phyloP scores from a whole-genome alignment of 92 coral and sea anemone species.

The Porites rus region DNA sequence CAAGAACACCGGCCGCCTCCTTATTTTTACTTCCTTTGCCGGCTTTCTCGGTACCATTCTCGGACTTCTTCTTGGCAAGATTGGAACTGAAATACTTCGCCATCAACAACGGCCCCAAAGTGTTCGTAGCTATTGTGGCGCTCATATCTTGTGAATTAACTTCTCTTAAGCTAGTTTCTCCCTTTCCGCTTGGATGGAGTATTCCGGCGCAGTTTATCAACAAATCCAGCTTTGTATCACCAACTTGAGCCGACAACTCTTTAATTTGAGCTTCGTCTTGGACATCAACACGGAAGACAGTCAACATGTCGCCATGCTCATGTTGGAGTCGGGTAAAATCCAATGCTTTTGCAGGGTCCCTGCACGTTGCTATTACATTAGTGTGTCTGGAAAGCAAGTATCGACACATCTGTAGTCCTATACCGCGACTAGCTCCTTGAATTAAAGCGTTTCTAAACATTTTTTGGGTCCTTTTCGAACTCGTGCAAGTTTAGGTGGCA shows the following conservation, averaged over 20 bases:
- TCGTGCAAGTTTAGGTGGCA: neutral
- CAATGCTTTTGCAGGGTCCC: conserved; percentile 50
- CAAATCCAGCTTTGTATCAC: conserved; percentile 61
- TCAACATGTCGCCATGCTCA: conserved; percentile 41
- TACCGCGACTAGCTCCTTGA: conserved; percentile 82
- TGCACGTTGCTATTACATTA: conserved; percentile 68
- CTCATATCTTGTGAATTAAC: conserved; percentile 31
- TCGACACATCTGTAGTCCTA: conserved; percentile 72
- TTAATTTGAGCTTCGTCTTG: conserved; percentile 59
- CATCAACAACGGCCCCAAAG: conserved; percentile 67
- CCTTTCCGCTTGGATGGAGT: conserved; percentile 71
- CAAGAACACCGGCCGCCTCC: conserved; percentile 58
- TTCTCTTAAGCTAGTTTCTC: conserved; percentile 71
- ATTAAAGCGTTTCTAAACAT: conserved; percentile 46
- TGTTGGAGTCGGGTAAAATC: conserved; percentile 50
- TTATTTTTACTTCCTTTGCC: neutral
- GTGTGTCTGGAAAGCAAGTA: conserved; percentile 55
- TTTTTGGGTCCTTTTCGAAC: neutral
- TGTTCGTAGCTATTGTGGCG: conserved; percentile 56
- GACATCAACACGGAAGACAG: conserved; percentile 56
- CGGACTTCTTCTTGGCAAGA: conserved; percentile 42
- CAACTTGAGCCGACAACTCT: conserved; percentile 34
- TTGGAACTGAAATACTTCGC: conserved; percentile 63
- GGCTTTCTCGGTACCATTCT: conserved; percentile 1
- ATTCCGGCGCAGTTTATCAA: conserved; percentile 77